Conservation (phyloP, 2,888 invertebrate genomes). For the Argyresthia goedartella region DNA sequence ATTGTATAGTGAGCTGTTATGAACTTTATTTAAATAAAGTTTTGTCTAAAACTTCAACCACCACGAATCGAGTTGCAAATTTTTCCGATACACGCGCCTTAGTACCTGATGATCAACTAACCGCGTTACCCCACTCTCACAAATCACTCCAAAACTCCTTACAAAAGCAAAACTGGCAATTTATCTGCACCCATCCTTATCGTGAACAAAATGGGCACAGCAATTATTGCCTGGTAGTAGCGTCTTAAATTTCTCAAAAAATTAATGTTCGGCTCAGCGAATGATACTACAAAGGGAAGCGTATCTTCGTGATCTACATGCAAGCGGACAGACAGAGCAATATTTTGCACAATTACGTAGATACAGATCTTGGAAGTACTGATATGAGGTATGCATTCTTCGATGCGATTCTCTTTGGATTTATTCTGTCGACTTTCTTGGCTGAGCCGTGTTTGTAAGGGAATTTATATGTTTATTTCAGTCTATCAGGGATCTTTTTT, state of each 20-base stretch:
- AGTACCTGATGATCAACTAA: no score
- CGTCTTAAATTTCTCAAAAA: conserved; percentile 3
- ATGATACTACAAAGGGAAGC: conserved; percentile 17
- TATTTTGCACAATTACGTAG: conserved; percentile 57
- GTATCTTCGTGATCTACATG: conserved; percentile 25
- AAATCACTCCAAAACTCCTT: no score
- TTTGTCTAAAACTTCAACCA: no score
- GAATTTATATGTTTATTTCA: no score
- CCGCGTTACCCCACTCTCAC: no score
- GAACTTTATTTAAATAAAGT: no score
- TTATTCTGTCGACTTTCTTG: no score
- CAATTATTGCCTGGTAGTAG: not conserved
- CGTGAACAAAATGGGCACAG: not conserved
- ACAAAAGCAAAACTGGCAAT: not conserved
- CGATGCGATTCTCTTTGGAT: conserved; percentile 2
- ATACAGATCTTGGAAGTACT: conserved; percentile 38
- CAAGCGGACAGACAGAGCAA: conserved; percentile 37
- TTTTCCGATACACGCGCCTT: no score
- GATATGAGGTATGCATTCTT: conserved; percentile 38
- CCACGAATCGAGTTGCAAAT: no score
- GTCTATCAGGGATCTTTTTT: no score
- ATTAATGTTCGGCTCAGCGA: not conserved
- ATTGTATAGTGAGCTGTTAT: no score
- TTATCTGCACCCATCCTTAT: not conserved
- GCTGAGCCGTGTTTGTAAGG: no score